Evolutionary conservation across 2,113 vertebrate species (phyloP).

Genomic region (Sphaerodactylus townsendi): DNA sequence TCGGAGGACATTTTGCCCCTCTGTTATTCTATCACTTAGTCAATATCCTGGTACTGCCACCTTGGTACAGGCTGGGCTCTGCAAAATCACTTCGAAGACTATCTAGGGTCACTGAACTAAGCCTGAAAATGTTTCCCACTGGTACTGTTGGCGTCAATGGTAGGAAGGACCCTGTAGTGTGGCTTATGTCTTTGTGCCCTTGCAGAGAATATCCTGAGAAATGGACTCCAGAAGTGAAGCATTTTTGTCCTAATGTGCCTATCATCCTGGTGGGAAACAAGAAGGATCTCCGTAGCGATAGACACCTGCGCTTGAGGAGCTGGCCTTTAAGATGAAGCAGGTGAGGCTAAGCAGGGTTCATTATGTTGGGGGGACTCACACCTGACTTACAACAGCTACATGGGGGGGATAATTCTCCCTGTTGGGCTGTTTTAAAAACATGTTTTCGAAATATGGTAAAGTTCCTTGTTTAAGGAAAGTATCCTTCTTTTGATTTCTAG

Average conservation of each 20-base stretch:
- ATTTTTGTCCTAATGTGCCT: conserved; percentile 96
- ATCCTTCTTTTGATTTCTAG: too few relatives aligned
- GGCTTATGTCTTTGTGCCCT: not conserved
- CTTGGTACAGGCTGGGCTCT: not conserved
- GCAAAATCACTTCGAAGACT: not conserved
- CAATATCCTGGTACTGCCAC: not conserved
- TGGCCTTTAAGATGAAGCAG: conserved; percentile 99
- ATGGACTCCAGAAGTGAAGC: conserved; percentile 98
- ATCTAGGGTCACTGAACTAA: not conserved
- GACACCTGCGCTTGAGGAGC: conserved; percentile 91
- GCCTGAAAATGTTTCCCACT: not conserved
- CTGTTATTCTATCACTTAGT: too few relatives aligned
- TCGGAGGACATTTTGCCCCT: too few relatives aligned
- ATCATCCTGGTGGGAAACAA: conserved; percentile 98
- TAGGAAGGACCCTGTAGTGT: not conserved
- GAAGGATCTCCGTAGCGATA: conserved; percentile 94
- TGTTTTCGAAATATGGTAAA: too few relatives aligned
- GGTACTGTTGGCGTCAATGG: not conserved
- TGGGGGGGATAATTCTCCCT: too few relatives aligned
- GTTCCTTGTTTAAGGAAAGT: too few relatives aligned
- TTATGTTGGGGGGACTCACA: too few relatives aligned
- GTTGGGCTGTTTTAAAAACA: too few relatives aligned
- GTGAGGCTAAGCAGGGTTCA: conserved; percentile 59
- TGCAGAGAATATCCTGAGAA: conserved; percentile 97
- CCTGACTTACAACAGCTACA: too few relatives aligned